Percentiles rank a stretch among this genome's conserved stretches.
Evolutionary conservation across 2,113 vertebrate species (phyloP).

Genomic region (Callorhinus ursinus): DNA sequence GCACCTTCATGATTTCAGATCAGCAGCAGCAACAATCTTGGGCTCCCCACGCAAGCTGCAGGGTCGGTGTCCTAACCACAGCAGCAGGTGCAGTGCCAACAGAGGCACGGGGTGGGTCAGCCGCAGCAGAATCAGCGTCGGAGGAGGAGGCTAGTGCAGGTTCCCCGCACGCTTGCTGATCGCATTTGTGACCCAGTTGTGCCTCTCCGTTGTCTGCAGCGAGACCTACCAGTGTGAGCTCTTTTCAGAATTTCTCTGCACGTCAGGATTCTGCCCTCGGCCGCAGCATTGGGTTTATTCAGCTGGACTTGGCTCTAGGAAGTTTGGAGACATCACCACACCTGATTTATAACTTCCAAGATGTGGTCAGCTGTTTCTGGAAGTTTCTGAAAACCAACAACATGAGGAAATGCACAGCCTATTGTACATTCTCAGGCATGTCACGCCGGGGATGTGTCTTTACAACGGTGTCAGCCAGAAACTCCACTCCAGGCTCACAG

Average conservation of each 20-base stretch:
- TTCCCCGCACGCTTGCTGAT: conserved; percentile 76
- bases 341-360: conserved; percentile 80
- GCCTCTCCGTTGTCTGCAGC: conserved; percentile 71
- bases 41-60: conserved; percentile 71
- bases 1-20: conserved; percentile 79
- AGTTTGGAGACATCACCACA: conserved; percentile 76
- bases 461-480: conserved; percentile 82
- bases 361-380: conserved; percentile 82
- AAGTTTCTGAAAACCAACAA: conserved; percentile 75
- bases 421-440: conserved; percentile 72
- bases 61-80: conserved; percentile 70
- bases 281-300: conserved; percentile 72
- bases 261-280: conserved; percentile 77
- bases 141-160: conserved; percentile 84
- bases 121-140: conserved; percentile 83
- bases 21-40: conserved; percentile 71
- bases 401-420: conserved; percentile 70
- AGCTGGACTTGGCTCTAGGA: conserved; percentile 77
- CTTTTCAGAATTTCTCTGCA: conserved; percentile 80
- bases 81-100: conserved; percentile 58
- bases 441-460: conserved; percentile 80
- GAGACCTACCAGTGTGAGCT: conserved; percentile 67
- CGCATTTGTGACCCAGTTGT: conserved; percentile 70
- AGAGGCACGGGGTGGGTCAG: not conserved
- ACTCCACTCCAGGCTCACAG: conserved; percentile 74